phyloP scores from a whole-genome alignment of 2,888 invertebrate species.

The Oligia fasciuncula region DNA sequence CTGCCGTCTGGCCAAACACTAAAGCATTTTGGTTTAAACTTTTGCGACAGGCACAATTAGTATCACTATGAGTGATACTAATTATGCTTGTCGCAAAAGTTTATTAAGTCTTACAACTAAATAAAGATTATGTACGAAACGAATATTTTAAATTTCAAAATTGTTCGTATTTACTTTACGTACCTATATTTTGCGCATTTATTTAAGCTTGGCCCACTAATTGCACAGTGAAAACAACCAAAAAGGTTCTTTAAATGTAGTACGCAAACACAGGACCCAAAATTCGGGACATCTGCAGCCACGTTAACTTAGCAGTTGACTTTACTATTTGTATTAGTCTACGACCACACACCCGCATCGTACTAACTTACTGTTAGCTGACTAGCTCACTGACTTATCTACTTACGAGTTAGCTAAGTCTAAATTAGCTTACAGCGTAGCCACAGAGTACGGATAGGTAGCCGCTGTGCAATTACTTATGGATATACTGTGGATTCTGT shows the following conservation, averaged over 20 bases:
- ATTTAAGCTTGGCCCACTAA: neutral
- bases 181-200: neutral
- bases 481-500: constrained; percentile 5
- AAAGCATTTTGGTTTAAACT: neutral
- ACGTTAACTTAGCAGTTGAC: constrained; percentile 48
- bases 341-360: constrained; percentile 53
- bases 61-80: too few species aligned
- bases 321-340: constrained; percentile 62
- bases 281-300: constrained; percentile 54
- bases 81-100: too few species aligned
- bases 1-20: too few species aligned
- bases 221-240: neutral
- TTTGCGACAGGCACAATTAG: too few species aligned
- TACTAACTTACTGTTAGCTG: constrained; percentile 61
- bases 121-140: neutral
- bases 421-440: constrained; percentile 61
- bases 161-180: neutral
- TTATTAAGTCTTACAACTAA: neutral
- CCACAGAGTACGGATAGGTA: constrained; percentile 44
- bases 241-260: neutral
- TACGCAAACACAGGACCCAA: constrained; percentile 19
- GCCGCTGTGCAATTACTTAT: constrained; percentile 27
- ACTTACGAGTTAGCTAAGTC: constrained; percentile 65
- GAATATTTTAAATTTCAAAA: neutral
- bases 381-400: constrained; percentile 67